Percentiles rank a stretch among this genome's conserved stretches.
Evolutionary conservation across 1,140 invertebrate genomes (phyloP).

Genomic region (Leptinotarsa undecemlineata): DNA sequence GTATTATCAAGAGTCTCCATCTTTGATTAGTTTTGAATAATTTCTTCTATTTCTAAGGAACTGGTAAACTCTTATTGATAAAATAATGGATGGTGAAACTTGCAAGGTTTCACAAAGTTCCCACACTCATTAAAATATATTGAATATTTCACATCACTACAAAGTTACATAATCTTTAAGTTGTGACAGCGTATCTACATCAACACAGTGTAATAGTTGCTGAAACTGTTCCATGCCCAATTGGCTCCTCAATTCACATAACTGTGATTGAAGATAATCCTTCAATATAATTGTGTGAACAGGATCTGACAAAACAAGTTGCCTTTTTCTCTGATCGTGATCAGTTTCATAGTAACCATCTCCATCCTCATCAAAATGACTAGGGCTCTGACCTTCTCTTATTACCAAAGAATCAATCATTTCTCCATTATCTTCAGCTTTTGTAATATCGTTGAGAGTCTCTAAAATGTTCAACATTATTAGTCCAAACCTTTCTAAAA

Average conservation of each 20-base stretch:
- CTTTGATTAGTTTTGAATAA: too few relatives aligned
- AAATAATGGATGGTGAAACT: background rate
- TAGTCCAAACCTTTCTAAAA: conserved; percentile 73
- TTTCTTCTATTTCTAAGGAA: too few relatives aligned
- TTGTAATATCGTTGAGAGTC: conserved; percentile 84
- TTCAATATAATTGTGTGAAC: conserved; percentile 72
- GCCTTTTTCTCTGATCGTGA: conserved; percentile 63
- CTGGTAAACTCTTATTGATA: background rate
- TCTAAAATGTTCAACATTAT: conserved; percentile 81
- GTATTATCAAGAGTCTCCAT: too few relatives aligned
- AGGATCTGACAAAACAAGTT: conserved; percentile 68
- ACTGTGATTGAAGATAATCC: conserved; percentile 69
- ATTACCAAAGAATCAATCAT: conserved; percentile 58
- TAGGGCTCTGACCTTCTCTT: conserved; percentile 53
- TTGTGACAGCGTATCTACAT: conserved; percentile 69
- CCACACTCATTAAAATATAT: background rate
- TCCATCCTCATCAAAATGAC: conserved; percentile 53
- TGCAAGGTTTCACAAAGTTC: background rate
- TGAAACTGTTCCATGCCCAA: conserved; percentile 71
- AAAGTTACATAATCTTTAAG: conserved; percentile 66
- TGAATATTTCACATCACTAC: conserved; percentile 34
- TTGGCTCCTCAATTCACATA: conserved; percentile 66
- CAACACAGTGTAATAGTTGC: conserved; percentile 69
- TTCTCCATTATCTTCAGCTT: conserved; percentile 68
- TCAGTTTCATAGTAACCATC: conserved; percentile 60